These are phyloP conservation scores for Carcina quercana DNA, from an alignment of 2,888 invertebrate genomes.

Conservation along the genomic window DNA sequence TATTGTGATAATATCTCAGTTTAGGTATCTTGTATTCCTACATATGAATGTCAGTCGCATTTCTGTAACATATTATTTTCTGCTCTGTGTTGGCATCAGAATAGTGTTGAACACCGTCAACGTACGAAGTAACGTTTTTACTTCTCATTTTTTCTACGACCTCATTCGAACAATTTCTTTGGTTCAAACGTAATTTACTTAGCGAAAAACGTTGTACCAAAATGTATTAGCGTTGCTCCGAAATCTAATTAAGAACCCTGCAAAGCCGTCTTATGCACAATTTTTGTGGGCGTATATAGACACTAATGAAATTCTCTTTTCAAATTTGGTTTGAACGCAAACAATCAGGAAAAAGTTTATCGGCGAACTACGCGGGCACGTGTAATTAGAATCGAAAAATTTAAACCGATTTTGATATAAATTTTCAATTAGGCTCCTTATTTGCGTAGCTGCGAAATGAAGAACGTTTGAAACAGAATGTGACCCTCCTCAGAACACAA, in stretches of 20 bases:
- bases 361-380: no score
- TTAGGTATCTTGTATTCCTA: no score
- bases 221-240: conserved; percentile 5
- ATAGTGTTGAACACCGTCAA: no score
- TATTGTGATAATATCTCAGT: no score
- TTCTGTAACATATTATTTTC: no score
- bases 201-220: conserved; percentile 12
- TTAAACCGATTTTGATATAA: conserved; percentile 15
- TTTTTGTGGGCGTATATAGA: no score
- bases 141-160: conserved; percentile 6
- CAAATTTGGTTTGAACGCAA: no score
- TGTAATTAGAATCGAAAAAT: conserved; percentile 10
- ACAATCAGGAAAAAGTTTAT: no score
- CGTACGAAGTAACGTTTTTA: conserved; percentile 19
- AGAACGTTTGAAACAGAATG: conserved; percentile 51
- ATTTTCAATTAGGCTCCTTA: conserved; percentile 47
- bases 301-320: no score
- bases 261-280: no score
- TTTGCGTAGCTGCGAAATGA: conserved; percentile 37
- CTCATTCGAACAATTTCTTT: conserved; percentile 4
- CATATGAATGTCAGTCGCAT: no score
- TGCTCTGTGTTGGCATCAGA: no score
- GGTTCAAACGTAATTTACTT: conserved; percentile 9
- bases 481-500: conserved; percentile 57
- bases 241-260: conserved; percentile 3